Conservation (phyloP, 2,797 vertebrate genomes). For the Sciurus vulgaris region DNA sequence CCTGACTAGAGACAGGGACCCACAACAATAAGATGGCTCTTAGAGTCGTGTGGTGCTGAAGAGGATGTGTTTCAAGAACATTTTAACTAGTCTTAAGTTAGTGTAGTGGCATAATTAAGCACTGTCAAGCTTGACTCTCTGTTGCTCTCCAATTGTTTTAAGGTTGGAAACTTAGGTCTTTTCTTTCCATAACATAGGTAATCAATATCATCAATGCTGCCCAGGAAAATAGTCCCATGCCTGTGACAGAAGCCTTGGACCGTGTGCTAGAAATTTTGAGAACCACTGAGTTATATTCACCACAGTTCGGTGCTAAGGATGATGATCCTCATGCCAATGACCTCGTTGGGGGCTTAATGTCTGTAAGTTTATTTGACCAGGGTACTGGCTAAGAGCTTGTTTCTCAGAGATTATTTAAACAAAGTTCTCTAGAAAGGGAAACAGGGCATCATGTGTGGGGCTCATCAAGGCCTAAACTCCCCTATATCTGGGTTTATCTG, state of each 20-base stretch:
- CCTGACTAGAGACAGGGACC: background rate
- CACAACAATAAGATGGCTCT: too few relatives aligned
- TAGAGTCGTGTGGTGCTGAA: background rate
- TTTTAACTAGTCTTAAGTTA: too few relatives aligned
- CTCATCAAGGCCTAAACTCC: too few relatives aligned
- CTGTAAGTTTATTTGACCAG: constrained; percentile 89
- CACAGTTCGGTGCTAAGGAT: constrained; percentile 95
- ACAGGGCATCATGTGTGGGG: background rate
- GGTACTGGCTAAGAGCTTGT: background rate
- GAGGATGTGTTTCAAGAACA: background rate
- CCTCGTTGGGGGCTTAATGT: constrained; percentile 97
- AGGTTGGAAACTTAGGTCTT: background rate
- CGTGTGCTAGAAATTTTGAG: constrained; percentile 97
- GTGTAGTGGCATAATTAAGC: too few relatives aligned
- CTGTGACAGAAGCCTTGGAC: constrained; percentile 96
- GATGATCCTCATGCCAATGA: constrained; percentile 98
- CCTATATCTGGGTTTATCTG: background rate
- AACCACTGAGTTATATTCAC: constrained; percentile 97
- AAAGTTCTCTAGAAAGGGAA: background rate
- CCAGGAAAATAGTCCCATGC: constrained; percentile 96
- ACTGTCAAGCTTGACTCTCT: background rate
- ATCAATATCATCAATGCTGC: constrained; percentile 98
- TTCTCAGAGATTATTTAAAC: background rate
- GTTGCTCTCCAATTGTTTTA: background rate
- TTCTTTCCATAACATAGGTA: constrained; percentile 88